Conservation (phyloP, 1,140 invertebrate genomes). For the Drosophila setifemur region DNA sequence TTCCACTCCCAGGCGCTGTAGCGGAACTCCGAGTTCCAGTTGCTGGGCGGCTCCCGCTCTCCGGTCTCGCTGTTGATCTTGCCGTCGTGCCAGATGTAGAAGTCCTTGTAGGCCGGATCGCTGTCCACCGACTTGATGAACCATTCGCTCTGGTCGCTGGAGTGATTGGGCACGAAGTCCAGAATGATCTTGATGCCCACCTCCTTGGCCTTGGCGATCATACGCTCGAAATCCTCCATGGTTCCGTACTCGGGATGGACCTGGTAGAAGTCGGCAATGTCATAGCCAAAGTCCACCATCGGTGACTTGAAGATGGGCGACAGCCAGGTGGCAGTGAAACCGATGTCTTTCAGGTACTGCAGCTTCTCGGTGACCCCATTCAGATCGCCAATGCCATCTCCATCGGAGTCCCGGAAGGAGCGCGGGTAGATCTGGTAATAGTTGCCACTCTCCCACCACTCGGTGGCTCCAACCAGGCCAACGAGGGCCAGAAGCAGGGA, state of each 20-base stretch:
- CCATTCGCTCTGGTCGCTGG: conserved; percentile 89
- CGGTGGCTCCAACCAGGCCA: conserved; percentile 37
- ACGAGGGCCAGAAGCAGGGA: conserved; percentile 36
- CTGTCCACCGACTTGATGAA: conserved; percentile 86
- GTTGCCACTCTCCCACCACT: conserved; percentile 89
- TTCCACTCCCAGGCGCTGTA: conserved; percentile 85
- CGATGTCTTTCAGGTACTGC: conserved; percentile 84
- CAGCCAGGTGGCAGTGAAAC: conserved; percentile 86
- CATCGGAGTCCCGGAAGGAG: conserved; percentile 89
- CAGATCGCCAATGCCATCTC: conserved; percentile 90
- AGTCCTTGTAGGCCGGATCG: conserved; percentile 86
- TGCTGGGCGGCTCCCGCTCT: conserved; percentile 83
- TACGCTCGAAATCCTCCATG: conserved; percentile 87
- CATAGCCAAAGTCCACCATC: conserved; percentile 89
- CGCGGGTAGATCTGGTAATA: conserved; percentile 91
- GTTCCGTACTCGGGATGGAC: conserved; percentile 89
- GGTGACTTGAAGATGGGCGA: conserved; percentile 88
- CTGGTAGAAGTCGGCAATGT: conserved; percentile 89
- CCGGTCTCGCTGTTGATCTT: conserved; percentile 68
- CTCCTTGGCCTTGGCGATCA: conserved; percentile 85
- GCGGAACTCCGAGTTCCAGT: conserved; percentile 84
- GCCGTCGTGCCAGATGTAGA: conserved; percentile 88
- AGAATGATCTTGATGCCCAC: conserved; percentile 85
- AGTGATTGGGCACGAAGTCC: conserved; percentile 90
- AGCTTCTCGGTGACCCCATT: conserved; percentile 83